Conservation (phyloP, 2,113 vertebrate genomes). For the Urocolius indicus region DNA sequence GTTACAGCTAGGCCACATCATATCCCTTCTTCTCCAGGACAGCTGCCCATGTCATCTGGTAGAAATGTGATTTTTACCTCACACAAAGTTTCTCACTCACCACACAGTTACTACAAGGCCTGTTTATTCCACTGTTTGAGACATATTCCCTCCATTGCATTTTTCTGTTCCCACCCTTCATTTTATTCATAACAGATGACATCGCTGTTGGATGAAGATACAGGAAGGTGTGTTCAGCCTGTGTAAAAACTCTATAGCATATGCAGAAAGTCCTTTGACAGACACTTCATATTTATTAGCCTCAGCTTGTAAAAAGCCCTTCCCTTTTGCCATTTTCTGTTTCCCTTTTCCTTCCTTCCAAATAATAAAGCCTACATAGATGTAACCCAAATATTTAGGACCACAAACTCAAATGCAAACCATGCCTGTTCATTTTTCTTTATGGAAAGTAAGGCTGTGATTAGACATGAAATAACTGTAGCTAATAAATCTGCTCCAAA, state of each 20-base stretch:
- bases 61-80: slow-evolving; percentile 30
- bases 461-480: slow-evolving; percentile 38
- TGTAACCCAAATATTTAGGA: neutral
- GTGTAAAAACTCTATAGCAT: neutral
- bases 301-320: neutral
- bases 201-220: neutral
- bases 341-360: slow-evolving; percentile 24
- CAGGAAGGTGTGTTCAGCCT: neutral
- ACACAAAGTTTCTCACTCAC: slow-evolving; percentile 15
- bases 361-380: neutral
- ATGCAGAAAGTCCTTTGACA: neutral
- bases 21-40: neutral
- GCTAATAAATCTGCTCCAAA: slow-evolving; percentile 48
- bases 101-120: neutral
- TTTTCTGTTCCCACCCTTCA: neutral
- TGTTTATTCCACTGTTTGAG: neutral
- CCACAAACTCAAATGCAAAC: neutral
- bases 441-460: neutral
- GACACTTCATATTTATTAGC: neutral
- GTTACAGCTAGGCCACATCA: neutral
- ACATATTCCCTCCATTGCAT: neutral
- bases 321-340: neutral
- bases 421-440: slow-evolving; percentile 2
- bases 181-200: slow-evolving; percentile 48
- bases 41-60: neutral